Evolutionary conservation across 1,140 invertebrate species (phyloP), one percentile per base, ranked within the genome.

Genomic region (Tetramorium alpestre): DNA sequence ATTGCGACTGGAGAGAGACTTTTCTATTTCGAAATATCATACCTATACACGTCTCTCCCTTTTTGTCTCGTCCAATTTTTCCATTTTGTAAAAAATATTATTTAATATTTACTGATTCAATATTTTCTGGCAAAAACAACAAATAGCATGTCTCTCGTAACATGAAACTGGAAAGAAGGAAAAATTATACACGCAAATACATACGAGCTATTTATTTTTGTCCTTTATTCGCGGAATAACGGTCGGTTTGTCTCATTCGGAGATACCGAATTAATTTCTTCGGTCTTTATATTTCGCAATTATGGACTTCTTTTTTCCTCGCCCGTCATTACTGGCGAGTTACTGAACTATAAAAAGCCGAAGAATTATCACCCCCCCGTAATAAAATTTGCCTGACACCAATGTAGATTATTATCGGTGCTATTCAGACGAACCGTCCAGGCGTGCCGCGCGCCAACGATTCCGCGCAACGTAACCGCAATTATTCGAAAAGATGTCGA

Each of bases 401-500:
- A 28, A 8, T 44, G 75, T 47, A 28, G 44, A 82, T 78, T 72
- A 47, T 73, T 60, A 73, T 41, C 82, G 49, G 44, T 67, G 70
- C 54, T 56, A 90, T 85, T 87, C 87, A 49, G 33, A 73, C 60
- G 62, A 58, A 75, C 72, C 78, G 54, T 70, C 58, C 80, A 72
- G 58, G 88, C 75, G 69, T 65, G 85, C 16, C 51, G 88, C 75
- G 69, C 58, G 85, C 16, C 51, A 16, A 22, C 33, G 22, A 56
- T 38, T 65, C 58, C 56, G 62, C 73, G 47, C 33, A 33, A 44
- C 47, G 69, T 75, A 81, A 49, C 58, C 88, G 88, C 88, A 84
- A 90, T 89, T 90, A 89, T 75, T 76, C 77, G 58, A 65, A 49
- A 69, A 56, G 44, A 89, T 65, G 67, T 89, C 38, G 85, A 22